These are phyloP conservation scores for Dryomyza anilis DNA, from an alignment of 2,888 invertebrate genomes.

Conservation along the genomic window DNA sequence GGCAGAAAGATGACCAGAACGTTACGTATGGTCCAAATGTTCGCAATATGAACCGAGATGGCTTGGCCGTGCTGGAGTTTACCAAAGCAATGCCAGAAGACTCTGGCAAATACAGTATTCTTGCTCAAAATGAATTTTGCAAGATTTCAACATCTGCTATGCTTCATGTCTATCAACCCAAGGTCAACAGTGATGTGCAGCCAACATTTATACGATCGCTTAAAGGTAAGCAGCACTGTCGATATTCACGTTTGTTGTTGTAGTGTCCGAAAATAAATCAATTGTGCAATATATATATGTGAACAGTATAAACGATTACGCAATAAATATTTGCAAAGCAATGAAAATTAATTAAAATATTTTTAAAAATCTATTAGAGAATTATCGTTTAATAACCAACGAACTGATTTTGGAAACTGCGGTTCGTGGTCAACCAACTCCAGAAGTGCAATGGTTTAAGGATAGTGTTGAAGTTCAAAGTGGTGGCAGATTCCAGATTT, in stretches of 20 bases:
- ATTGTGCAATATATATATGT: constrained; percentile 39
- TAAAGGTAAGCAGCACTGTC: constrained; percentile 64
- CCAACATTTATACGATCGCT: constrained; percentile 77
- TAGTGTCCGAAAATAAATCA: constrained; percentile 13
- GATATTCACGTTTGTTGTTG: constrained; percentile 6
- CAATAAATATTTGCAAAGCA: background rate
- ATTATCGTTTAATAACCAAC: constrained; percentile 73
- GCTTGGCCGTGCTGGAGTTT: constrained; percentile 77
- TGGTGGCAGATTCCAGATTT: constrained; percentile 69
- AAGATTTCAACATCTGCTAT: constrained; percentile 72
- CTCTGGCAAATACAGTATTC: constrained; percentile 79
- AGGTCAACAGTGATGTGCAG: constrained; percentile 67
- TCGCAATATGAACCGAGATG: constrained; percentile 64
- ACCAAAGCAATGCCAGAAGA: constrained; percentile 70
- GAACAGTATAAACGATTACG: background rate
- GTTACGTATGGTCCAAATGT: constrained; percentile 56
- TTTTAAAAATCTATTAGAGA: constrained; percentile 65
- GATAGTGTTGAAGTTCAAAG: constrained; percentile 68
- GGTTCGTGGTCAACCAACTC: constrained; percentile 74
- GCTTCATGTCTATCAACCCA: constrained; percentile 70
- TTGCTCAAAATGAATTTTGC: constrained; percentile 77
- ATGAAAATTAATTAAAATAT: background rate
- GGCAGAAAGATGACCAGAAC: constrained; percentile 73
- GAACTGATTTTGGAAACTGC: constrained; percentile 79
- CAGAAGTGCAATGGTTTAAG: constrained; percentile 78